Evolutionary conservation across 2,888 invertebrate genomes (phyloP), one percentile per base, ranked within the genome.

Genomic region (Acronicta psi): DNA sequence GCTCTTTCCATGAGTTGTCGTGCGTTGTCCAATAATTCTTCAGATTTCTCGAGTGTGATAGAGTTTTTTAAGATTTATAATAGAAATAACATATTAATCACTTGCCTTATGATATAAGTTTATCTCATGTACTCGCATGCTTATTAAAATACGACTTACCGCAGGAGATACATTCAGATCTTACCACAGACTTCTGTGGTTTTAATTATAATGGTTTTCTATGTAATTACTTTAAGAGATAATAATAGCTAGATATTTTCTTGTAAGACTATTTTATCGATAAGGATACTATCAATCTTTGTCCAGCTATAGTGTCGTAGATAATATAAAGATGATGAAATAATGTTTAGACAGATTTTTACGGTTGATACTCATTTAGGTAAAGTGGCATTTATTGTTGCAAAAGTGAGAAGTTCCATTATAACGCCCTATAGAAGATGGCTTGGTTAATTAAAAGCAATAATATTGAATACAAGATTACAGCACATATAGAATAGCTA

Each of bases 61-160:
- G 61, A 50, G 53, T 52, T 62, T 58, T 43, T 59, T 34, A 34
- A 65, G 68, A 58, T 54, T 63, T 68, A 55, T 47, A 51, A 62
- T 75, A 65, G 64, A 52, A 62, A 61, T 68, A 70, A 70, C 59
- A 74, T 73, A 64, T 71, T 81, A 80, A 78, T 77, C 77, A 86
- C 86, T 88, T 88, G 90, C 91, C 90, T 91, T 91, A 88, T 84
- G 79, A 80, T 79, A 83, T 81, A 82, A 80, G 81, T 84, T 77
- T 77, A 76, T 87, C 82, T 85, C 77, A 72, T 87, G 82, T 89
- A 89, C 87, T 91, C 86, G 86, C 87, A 85, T 87, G 85, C 82
- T 84, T 84, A 79, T 74, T 74, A 79, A 70, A 76, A 77, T 79
- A 82, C 75, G 69, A 77, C 68, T 81, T 75, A 69, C 59, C 66